Percentiles rank a stretch among this genome's conserved stretches.
phyloP scores from a whole-genome alignment of 1,140 invertebrate species.

The Ooceraea biroi region DNA sequence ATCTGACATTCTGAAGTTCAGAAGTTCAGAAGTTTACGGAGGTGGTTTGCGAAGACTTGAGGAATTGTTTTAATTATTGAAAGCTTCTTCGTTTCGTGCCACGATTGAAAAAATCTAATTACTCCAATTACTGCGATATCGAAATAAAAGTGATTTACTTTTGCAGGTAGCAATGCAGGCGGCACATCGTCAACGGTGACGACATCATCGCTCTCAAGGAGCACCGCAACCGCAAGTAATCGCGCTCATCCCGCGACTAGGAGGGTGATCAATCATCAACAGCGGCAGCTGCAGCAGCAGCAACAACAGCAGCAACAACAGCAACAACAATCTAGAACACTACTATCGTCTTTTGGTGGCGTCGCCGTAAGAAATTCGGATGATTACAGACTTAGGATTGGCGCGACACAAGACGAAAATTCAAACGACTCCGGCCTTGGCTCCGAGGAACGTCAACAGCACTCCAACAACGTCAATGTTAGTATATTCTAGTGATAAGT shows the following conservation, averaged over 20 bases:
- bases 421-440: slow-evolving; percentile 94
- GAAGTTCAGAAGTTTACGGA: too few species aligned
- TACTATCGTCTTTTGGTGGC: slow-evolving; percentile 72
- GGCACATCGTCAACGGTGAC: slow-evolving; percentile 79
- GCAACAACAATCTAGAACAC: slow-evolving; percentile 70
- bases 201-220: slow-evolving; percentile 74
- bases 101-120: neutral
- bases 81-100: neutral
- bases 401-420: slow-evolving; percentile 88
- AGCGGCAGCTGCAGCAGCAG: slow-evolving; percentile 67
- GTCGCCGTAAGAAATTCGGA: slow-evolving; percentile 75
- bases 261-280: slow-evolving; percentile 70
- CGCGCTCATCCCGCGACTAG: slow-evolving; percentile 71
- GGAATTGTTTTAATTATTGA: neutral
- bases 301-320: slow-evolving; percentile 69
- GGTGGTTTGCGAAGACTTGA: too few species aligned
- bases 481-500: slow-evolving; percentile 64
- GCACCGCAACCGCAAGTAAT: slow-evolving; percentile 65
- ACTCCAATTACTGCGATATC: neutral
- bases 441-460: slow-evolving; percentile 88
- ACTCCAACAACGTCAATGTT: slow-evolving; percentile 75
- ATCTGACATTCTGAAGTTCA: too few species aligned
- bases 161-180: slow-evolving; percentile 72
- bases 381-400: slow-evolving; percentile 76
- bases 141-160: slow-evolving; percentile 10